Conservation (phyloP, 2,797 vertebrate species). For the Channallabes apus region DNA sequence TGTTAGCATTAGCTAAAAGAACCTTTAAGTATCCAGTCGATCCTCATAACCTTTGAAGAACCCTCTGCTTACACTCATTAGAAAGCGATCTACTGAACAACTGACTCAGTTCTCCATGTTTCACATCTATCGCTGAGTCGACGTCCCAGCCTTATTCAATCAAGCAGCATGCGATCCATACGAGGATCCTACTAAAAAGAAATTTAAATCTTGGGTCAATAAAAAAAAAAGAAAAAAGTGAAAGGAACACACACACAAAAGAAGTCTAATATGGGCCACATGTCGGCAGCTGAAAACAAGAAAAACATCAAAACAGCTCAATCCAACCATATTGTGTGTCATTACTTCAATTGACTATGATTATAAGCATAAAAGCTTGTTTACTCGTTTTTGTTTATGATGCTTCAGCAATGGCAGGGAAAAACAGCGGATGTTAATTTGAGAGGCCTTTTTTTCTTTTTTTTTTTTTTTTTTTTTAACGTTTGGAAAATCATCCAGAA, state of each 20-base stretch:
- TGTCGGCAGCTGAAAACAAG: slow-evolving; percentile 24
- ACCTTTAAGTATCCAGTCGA: neutral
- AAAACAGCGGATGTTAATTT: slow-evolving; percentile 74
- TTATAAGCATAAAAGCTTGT: slow-evolving; percentile 51
- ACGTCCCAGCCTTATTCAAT: slow-evolving; percentile 13
- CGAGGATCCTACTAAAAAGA: neutral
- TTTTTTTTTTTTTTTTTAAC: slow-evolving; percentile 53
- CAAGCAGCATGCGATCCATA: slow-evolving; percentile 23
- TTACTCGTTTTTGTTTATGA: slow-evolving; percentile 56
- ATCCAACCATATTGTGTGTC: slow-evolving; percentile 17
- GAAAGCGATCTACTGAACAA: neutral
- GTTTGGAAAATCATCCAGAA: slow-evolving; percentile 66
- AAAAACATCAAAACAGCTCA: slow-evolving; percentile 41
- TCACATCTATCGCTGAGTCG: neutral
- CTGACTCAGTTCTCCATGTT: neutral
- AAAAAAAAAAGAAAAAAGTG: slow-evolving; percentile 5
- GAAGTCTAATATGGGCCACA: slow-evolving; percentile 30
- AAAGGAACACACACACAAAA: slow-evolving; percentile 35
- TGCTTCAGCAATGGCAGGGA: slow-evolving; percentile 64
- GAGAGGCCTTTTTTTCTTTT: slow-evolving; percentile 47
- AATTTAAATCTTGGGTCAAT: slow-evolving; percentile 29
- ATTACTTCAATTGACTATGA: slow-evolving; percentile 32
- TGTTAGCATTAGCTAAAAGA: neutral
- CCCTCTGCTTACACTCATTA: neutral
- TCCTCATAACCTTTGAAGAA: neutral